phyloP scores from a whole-genome alignment of 2,888 invertebrate genomes.

The Anticlea derivata region DNA sequence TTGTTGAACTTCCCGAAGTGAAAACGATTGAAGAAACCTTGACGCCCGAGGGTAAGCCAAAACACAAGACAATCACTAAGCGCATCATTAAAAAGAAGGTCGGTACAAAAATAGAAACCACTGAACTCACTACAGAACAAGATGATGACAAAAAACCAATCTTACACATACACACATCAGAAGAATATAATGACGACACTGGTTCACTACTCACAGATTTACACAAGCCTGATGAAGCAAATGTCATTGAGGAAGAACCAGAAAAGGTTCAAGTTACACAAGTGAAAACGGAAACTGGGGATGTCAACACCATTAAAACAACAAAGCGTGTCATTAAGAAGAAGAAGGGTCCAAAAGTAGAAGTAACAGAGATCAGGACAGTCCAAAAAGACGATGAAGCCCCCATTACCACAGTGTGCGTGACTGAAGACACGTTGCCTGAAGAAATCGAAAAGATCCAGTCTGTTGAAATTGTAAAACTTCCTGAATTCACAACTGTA shows the following conservation, averaged over 20 bases:
- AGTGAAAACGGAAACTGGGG: slow-evolving; percentile 50
- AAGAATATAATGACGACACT: background rate
- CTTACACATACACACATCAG: background rate
- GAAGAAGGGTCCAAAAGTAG: slow-evolving; percentile 43
- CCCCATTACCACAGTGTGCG: slow-evolving; percentile 38
- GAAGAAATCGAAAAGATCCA: background rate
- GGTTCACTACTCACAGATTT: background rate
- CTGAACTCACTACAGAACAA: slow-evolving; percentile 3
- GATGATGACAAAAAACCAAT: background rate
- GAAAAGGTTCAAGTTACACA: slow-evolving; percentile 58
- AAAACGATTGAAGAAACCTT: slow-evolving; percentile 57
- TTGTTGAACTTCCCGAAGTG: slow-evolving; percentile 57
- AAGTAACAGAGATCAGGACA: slow-evolving; percentile 41
- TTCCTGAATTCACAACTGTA: slow-evolving; percentile 49
- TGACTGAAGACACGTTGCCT: slow-evolving; percentile 35
- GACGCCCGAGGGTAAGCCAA: slow-evolving; percentile 25
- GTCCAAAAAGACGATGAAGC: slow-evolving; percentile 43
- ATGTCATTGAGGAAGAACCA: background rate
- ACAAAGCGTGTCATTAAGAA: slow-evolving; percentile 50
- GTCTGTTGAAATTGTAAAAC: slow-evolving; percentile 46
- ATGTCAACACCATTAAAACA: slow-evolving; percentile 35
- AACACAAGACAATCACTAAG: slow-evolving; percentile 1
- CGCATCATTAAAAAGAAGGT: slow-evolving; percentile 22
- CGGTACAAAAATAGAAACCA: slow-evolving; percentile 10
- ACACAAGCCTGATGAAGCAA: background rate